A percentile compares a stretch with the other conserved stretches of the same genome.
Evolutionary conservation across 2,888 invertebrate species (phyloP).

Genomic region (Tuberolachnus salignus): DNA sequence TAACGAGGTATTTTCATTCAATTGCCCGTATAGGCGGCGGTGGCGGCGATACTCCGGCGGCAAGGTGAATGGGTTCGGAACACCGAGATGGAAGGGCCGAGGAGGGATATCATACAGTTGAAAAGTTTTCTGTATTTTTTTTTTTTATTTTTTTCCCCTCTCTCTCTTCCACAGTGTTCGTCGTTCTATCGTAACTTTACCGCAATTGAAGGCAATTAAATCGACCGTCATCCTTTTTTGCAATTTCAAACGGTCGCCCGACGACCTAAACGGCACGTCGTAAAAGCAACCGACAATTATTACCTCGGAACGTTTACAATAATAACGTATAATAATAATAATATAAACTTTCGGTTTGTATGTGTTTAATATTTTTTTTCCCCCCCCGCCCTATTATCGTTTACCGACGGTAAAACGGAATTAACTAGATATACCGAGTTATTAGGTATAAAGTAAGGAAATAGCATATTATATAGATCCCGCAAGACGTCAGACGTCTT

Average conservation of each 20-base stretch:
- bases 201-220: slow-evolving; percentile 42
- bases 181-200: not conserved
- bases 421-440: not conserved
- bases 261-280: slow-evolving; percentile 3
- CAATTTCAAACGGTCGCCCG: not conserved
- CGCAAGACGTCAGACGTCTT: no score
- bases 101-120: slow-evolving; percentile 34
- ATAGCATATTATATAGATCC: not conserved
- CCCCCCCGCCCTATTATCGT: not conserved
- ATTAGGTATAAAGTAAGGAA: not conserved
- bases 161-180: not conserved
- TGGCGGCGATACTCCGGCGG: not conserved
- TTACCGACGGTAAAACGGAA: not conserved
- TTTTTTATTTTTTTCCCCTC: not conserved
- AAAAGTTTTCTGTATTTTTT: slow-evolving; percentile 41
- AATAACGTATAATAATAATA: not conserved
- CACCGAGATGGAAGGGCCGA: not conserved
- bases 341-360: not conserved
- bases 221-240: slow-evolving; percentile 25
- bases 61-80: no score
- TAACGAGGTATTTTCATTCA: slow-evolving; percentile 55
- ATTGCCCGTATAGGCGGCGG: slow-evolving; percentile 22
- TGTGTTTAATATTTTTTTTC: not conserved
- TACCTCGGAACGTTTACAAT: not conserved
- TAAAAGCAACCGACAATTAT: slow-evolving; percentile 24